phyloP scores from a whole-genome alignment of 2,888 invertebrate species.

The Ashinkailepas kermadecensis region DNA sequence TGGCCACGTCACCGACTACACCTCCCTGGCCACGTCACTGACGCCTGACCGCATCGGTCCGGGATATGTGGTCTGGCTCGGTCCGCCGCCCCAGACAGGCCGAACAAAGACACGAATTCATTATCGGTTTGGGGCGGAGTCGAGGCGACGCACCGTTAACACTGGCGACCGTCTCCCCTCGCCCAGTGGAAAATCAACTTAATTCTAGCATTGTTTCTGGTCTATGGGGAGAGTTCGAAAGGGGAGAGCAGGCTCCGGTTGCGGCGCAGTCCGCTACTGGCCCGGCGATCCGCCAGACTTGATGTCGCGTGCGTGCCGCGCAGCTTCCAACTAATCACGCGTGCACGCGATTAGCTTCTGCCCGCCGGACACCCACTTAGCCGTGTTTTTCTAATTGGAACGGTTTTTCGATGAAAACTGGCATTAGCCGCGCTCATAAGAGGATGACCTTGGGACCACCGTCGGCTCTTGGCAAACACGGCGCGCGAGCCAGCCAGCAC shows the following conservation, averaged over 20 bases:
- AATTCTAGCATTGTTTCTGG: conserved; percentile 16
- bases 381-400: conserved; percentile 19
- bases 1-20: no score
- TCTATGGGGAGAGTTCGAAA: neutral
- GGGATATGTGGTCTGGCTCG: no score
- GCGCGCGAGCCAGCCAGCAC: neutral
- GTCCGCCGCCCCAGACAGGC: neutral
- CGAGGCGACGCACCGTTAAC: neutral
- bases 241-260: neutral
- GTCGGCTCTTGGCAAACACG: neutral
- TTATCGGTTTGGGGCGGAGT: conserved; percentile 7
- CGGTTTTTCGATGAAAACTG: conserved; percentile 16
- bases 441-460: neutral
- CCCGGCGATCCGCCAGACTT: neutral
- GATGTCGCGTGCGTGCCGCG: conserved; percentile 2
- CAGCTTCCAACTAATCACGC: neutral
- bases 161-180: neutral
- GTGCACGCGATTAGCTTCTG: neutral
- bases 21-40: no score
- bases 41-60: no score
- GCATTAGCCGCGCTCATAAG: neutral
- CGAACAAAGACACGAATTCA: conserved; percentile 13
- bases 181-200: neutral
- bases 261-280: neutral
- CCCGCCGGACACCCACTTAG: neutral